phyloP scores from a whole-genome alignment of 2,888 invertebrate genomes.

The Leptopterna dolabrata region DNA sequence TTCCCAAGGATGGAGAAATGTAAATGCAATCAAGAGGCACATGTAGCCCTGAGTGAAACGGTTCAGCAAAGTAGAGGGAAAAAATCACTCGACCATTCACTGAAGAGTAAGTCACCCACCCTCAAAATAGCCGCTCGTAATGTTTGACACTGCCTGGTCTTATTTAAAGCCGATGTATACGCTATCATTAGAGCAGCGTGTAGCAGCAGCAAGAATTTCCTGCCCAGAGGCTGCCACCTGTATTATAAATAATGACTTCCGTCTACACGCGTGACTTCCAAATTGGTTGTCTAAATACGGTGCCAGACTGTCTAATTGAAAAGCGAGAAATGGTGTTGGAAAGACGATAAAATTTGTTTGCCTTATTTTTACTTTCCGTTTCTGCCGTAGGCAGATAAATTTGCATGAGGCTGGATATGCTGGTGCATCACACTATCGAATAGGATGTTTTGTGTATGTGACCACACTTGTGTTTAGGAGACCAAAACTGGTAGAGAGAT shows the following conservation, averaged over 20 bases:
- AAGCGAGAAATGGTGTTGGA: not conserved
- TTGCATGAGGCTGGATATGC: no score
- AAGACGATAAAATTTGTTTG: not conserved
- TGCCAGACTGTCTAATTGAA: conserved; percentile 48
- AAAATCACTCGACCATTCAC: not conserved
- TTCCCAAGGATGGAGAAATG: no score
- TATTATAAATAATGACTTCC: conserved; percentile 51
- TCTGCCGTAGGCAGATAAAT: not conserved
- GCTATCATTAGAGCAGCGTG: conserved; percentile 46
- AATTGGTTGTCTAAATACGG: conserved; percentile 51
- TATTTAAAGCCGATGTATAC: conserved; percentile 42
- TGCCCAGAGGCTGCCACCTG: conserved; percentile 44
- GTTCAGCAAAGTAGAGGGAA: not conserved
- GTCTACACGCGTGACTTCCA: conserved; percentile 47
- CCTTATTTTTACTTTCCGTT: not conserved
- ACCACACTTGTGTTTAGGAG: no score
- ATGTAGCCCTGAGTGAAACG: not conserved
- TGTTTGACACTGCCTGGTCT: conserved; percentile 35
- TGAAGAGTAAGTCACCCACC: conserved; percentile 5
- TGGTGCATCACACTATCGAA: no score
- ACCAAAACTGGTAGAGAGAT: no score
- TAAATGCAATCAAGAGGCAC: no score
- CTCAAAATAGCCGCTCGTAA: conserved; percentile 38
- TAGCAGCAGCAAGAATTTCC: conserved; percentile 47
- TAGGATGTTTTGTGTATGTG: no score